phyloP scores from a whole-genome alignment of 2,797 vertebrate species.

The Malurus leucopterus region DNA sequence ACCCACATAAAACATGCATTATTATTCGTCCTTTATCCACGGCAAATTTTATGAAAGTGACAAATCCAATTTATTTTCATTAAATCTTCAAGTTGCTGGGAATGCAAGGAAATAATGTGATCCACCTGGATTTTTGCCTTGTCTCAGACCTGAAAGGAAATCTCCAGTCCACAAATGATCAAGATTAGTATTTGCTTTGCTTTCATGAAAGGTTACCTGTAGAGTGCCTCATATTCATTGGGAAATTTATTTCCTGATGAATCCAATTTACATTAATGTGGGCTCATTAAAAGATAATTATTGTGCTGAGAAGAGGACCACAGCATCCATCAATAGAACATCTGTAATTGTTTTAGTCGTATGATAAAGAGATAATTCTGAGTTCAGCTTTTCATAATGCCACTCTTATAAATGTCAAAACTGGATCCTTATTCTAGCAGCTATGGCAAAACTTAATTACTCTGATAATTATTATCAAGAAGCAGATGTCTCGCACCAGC shows the following conservation, averaged over 20 bases:
- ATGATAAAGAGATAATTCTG: slow-evolving; percentile 72
- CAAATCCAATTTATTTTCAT: not conserved
- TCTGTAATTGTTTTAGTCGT: slow-evolving; percentile 76
- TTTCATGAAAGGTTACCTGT: slow-evolving; percentile 71
- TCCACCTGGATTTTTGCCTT: not conserved
- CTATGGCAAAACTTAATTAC: slow-evolving; percentile 65
- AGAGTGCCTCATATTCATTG: slow-evolving; percentile 64
- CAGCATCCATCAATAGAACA: slow-evolving; percentile 64
- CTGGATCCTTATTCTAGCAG: slow-evolving; percentile 51
- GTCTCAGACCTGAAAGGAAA: not conserved
- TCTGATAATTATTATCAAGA: slow-evolving; percentile 63
- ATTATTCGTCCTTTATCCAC: not conserved
- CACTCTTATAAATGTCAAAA: slow-evolving; percentile 68
- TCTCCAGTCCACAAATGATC: slow-evolving; percentile 13
- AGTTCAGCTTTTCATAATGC: slow-evolving; percentile 64
- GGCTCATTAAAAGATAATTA: slow-evolving; percentile 85
- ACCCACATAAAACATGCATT: not conserved
- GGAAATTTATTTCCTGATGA: slow-evolving; percentile 70
- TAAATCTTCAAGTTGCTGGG: not conserved
- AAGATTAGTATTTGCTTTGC: slow-evolving; percentile 51
- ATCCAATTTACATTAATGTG: slow-evolving; percentile 78
- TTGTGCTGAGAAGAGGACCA: slow-evolving; percentile 49
- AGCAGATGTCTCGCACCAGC: slow-evolving; percentile 43
- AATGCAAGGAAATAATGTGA: not conserved
- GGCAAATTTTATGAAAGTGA: not conserved